Evolutionary conservation across 2,888 invertebrate species (phyloP).

Genomic region (Agonum fuliginosum): DNA sequence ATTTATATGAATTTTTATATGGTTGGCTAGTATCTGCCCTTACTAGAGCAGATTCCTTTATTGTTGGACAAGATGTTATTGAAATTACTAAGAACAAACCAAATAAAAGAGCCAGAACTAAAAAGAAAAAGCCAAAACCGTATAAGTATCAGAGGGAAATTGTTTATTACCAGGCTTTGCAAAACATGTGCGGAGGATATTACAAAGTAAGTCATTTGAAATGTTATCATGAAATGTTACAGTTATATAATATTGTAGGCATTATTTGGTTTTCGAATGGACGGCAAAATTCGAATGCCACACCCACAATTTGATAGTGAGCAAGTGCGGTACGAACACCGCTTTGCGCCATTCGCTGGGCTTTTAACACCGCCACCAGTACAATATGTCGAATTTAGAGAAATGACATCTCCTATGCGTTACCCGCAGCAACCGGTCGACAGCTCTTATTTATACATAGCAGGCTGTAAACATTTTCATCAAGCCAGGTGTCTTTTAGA

Average conservation of each 20-base stretch:
- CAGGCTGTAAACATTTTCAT: slow-evolving; percentile 93
- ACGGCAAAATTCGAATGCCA: slow-evolving; percentile 90
- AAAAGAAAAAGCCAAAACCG: slow-evolving; percentile 79
- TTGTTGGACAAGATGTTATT: slow-evolving; percentile 80
- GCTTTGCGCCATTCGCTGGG: slow-evolving; percentile 92
- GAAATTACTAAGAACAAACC: slow-evolving; percentile 69
- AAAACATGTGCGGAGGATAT: slow-evolving; percentile 96
- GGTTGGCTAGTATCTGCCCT: slow-evolving; percentile 95
- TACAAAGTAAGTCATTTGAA: slow-evolving; percentile 83
- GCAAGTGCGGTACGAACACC: slow-evolving; percentile 94
- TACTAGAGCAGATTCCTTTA: slow-evolving; percentile 89
- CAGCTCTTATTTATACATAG: slow-evolving; percentile 82
- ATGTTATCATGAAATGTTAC: neutral
- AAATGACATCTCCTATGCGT: slow-evolving; percentile 84
- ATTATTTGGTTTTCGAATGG: slow-evolving; percentile 91
- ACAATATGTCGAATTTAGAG: slow-evolving; percentile 91
- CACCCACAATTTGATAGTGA: slow-evolving; percentile 94
- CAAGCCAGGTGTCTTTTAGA: slow-evolving; percentile 92
- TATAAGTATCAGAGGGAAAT: slow-evolving; percentile 86
- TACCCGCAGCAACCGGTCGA: slow-evolving; percentile 72
- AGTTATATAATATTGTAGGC: slow-evolving; percentile 76
- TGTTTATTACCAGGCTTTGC: slow-evolving; percentile 91
- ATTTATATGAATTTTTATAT: slow-evolving; percentile 94
- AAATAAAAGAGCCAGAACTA: slow-evolving; percentile 74
- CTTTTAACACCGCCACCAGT: slow-evolving; percentile 93